Conservation (phyloP, 2,888 invertebrate species). For the Thymelicus acteon region DNA sequence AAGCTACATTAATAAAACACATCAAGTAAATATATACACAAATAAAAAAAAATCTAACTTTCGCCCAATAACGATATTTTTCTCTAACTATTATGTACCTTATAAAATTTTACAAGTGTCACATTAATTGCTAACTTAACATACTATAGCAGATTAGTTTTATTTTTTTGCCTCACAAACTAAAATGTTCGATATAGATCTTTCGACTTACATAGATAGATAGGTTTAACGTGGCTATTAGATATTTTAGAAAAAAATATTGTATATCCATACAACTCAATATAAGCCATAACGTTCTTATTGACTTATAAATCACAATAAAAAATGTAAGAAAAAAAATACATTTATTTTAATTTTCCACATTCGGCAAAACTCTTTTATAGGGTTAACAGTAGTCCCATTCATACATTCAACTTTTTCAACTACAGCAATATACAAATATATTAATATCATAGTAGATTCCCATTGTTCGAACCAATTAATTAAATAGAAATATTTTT, state of each 20-base stretch:
- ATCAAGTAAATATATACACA: neutral
- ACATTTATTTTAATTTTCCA: too few relatives aligned
- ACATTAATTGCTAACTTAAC: neutral
- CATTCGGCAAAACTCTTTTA: too few relatives aligned
- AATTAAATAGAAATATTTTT: too few relatives aligned
- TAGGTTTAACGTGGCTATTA: conserved; percentile 19
- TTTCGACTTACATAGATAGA: conserved; percentile 15
- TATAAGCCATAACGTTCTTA: neutral
- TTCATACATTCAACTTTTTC: too few relatives aligned
- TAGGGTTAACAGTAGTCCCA: too few relatives aligned
- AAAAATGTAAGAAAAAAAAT: too few relatives aligned
- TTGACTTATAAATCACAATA: too few relatives aligned
- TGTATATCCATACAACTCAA: neutral
- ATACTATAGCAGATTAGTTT: neutral
- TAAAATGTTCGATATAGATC: conserved; percentile 1
- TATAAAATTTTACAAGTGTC: conserved; percentile 1
- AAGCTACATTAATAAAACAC: conserved; percentile 8
- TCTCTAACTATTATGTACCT: neutral
- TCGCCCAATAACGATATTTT: neutral
- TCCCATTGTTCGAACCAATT: too few relatives aligned
- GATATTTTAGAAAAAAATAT: conserved; percentile 1
- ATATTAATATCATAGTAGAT: too few relatives aligned
- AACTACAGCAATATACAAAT: too few relatives aligned
- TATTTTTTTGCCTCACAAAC: neutral
- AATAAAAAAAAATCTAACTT: neutral